Conservation (phyloP, 1,140 invertebrate genomes). For the Himalopsyche phryganea region DNA sequence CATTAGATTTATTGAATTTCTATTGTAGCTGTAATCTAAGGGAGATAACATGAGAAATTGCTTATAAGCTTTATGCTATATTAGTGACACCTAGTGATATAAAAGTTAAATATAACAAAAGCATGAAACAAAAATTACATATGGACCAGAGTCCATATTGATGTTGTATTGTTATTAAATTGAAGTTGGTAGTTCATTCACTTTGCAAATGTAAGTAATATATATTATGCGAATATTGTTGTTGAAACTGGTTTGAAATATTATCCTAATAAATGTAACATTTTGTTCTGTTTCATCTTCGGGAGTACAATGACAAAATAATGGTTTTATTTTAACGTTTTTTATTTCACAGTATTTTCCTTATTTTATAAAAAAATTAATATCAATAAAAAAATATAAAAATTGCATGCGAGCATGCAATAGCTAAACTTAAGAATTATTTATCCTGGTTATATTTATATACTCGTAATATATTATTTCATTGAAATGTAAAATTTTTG, state of each 20-base stretch:
- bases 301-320: conserved; percentile 30
- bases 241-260: conserved; percentile 16
- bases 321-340: not conserved
- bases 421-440: conserved; percentile 32
- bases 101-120: conserved; percentile 49
- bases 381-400: conserved; percentile 8
- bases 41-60: conserved; percentile 28
- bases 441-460: conserved; percentile 6
- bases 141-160: conserved; percentile 43
- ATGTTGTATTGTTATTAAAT: conserved; percentile 51
- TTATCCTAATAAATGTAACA: conserved; percentile 5
- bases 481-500: conserved; percentile 29
- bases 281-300: conserved; percentile 15
- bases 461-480: conserved; percentile 18
- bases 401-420: conserved; percentile 18
- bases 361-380: conserved; percentile 5
- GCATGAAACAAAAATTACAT: conserved; percentile 38
- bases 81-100: conserved; percentile 53
- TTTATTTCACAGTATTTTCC: conserved; percentile 2
- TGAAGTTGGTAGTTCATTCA: conserved; percentile 50
- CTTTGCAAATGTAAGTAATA: conserved; percentile 26
- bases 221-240: conserved; percentile 21
- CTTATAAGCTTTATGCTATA: conserved; percentile 39
- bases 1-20: conserved; percentile 31
- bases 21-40: conserved; percentile 27